A percentile compares a stretch with the other conserved stretches of the same genome.
Conservation (phyloP, 2,797 vertebrate genomes). For the Lagocephalus sceleratus region DNA sequence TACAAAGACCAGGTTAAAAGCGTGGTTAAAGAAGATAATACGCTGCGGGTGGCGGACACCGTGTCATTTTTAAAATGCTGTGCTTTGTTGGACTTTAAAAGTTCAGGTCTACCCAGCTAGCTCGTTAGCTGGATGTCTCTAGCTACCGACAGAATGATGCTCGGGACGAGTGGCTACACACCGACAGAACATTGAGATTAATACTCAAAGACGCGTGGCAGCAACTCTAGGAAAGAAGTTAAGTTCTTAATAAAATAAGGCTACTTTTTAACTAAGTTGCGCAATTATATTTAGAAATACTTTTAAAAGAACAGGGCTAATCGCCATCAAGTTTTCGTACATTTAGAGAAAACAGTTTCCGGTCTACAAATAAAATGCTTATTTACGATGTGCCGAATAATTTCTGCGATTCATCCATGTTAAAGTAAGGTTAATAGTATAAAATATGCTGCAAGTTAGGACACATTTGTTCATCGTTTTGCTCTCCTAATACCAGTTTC, state of each 20-base stretch:
- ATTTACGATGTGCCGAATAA: too few species aligned
- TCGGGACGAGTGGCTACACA: background rate
- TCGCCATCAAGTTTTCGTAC: background rate
- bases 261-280: background rate
- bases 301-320: background rate
- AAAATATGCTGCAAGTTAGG: rapidly evolving
- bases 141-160: constrained; percentile 1
- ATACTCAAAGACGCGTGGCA: background rate
- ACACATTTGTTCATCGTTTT: background rate
- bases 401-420: too few species aligned
- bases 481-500: rapidly evolving
- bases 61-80: background rate
- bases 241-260: too few species aligned
- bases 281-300: background rate
- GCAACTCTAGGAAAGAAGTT: background rate
- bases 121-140: constrained; percentile 9
- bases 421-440: rapidly evolving
- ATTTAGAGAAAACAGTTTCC: too few species aligned
- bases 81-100: background rate
- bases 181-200: background rate
- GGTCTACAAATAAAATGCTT: too few species aligned
- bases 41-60: background rate
- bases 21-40: background rate
- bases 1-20: background rate
- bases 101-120: constrained; percentile 1